These are phyloP conservation scores for Harlomillsia oculata DNA, from an alignment of 1,140 invertebrate genomes.

Conservation along the genomic window DNA sequence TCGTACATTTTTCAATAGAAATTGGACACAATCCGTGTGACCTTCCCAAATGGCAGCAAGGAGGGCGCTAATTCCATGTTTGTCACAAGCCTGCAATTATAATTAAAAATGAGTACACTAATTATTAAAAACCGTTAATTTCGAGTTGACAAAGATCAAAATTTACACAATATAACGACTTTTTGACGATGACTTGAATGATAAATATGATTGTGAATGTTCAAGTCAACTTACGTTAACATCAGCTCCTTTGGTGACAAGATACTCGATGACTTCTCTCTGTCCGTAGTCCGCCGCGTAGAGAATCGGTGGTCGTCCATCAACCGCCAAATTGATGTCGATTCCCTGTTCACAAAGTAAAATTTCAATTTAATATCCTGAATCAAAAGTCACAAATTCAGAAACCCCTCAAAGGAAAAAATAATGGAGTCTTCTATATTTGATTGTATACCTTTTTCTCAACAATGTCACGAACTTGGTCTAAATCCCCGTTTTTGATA, in stretches of 20 bases:
- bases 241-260: conserved; percentile 78
- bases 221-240: conserved; percentile 66
- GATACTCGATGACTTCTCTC: conserved; percentile 74
- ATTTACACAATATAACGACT: neutral
- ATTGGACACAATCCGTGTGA: conserved; percentile 79
- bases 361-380: neutral
- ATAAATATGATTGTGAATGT: neutral
- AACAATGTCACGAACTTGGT: conserved; percentile 75
- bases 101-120: too few species aligned
- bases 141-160: neutral
- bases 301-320: conserved; percentile 72
- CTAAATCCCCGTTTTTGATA: conserved; percentile 88
- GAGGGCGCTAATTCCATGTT: conserved; percentile 85
- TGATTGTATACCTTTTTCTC: conserved; percentile 69
- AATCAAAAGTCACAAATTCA: too few species aligned
- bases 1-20: conserved; percentile 71
- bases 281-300: conserved; percentile 95
- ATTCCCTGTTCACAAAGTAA: conserved; percentile 53
- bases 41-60: conserved; percentile 93
- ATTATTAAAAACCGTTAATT: neutral
- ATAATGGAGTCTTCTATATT: too few species aligned
- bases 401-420: too few species aligned
- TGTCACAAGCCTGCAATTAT: conserved; percentile 62
- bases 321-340: conserved; percentile 73
- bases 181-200: neutral